Evolutionary conservation across 2,888 invertebrate species (phyloP), one percentile per base, ranked within the genome.

Genomic region (Amorpha juglandis): DNA sequence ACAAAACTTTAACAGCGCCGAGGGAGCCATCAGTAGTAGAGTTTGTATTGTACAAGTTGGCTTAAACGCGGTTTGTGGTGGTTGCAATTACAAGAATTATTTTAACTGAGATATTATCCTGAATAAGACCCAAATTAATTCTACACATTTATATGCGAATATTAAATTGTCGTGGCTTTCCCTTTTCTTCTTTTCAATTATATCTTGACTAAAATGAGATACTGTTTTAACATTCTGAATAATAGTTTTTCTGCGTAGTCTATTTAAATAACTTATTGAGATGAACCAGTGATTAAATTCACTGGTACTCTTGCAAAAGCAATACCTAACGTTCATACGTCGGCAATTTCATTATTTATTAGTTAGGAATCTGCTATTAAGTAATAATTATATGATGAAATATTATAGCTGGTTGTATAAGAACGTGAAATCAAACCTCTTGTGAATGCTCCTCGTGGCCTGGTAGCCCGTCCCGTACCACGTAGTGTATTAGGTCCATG

Each of bases 401-500:
- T 27, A 12, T 53, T n/a, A 53, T 8, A 33, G 14, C 1, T 14
- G 45, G 14, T 45, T 50, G n/a, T 50, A 19, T 19, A 19, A 19
- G 16, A 62, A 68, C 63, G 58, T 55, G 65, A 67, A 33, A 69
- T 78, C 87, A 78, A 84, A 93, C 93, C 93, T 93, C 93, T 71
- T 91, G 91, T 6, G 91, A 79, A 45, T 85, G 88, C 63, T 92
- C 92, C 95, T 84, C 97, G 92, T 92, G 91, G 1, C 93, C 93
- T 0, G 93, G 93, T 52, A 98, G 96, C n/a, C 99, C 99, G 89
- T 99, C 99, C 80, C 98, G 98, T 62, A 99, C 98, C 69, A 99
- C 98, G 89, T 98, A 98, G 91, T 99, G 99, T 77, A 99, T 98
- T 73, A 99, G 95, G 92, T 99, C 99, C 96, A 99, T 97, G 33